phyloP scores from a whole-genome alignment of 2,113 vertebrate species.

The Tichodroma muraria region DNA sequence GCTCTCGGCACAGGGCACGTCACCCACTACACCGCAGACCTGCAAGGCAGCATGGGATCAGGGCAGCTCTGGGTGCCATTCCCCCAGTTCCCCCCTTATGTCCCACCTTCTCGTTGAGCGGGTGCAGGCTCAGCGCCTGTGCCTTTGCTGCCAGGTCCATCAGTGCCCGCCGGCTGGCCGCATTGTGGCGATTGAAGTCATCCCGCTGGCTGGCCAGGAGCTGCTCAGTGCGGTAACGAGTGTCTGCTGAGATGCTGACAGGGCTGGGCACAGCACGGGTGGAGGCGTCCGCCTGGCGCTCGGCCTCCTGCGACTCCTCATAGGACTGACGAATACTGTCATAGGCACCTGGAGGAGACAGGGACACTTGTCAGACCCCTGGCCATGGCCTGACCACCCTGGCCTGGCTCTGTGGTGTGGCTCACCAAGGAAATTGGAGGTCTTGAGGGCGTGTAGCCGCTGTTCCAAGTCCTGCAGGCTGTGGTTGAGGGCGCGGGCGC shows the following conservation, averaged over 20 bases:
- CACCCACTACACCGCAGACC: slow-evolving; percentile 83
- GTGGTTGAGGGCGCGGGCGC: slow-evolving; percentile 82
- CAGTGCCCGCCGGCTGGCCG: slow-evolving; percentile 82
- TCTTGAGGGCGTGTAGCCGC: slow-evolving; percentile 87
- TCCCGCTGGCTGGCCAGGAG: slow-evolving; percentile 77
- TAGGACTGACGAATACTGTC: slow-evolving; percentile 87
- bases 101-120: slow-evolving; percentile 87
- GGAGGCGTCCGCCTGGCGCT: slow-evolving; percentile 76
- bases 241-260: slow-evolving; percentile 77
- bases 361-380: not conserved
- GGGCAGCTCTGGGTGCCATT: accelerated
- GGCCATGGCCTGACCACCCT: accelerated
- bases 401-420: accelerated
- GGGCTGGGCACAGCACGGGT: slow-evolving; percentile 74
- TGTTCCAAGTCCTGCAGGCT: slow-evolving; percentile 80
- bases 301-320: slow-evolving; percentile 78
- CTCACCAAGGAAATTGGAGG: slow-evolving; percentile 93
- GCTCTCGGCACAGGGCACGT: slow-evolving; percentile 83
- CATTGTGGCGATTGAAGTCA: slow-evolving; percentile 83
- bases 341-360: slow-evolving; percentile 78
- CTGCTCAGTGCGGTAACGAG: slow-evolving; percentile 74
- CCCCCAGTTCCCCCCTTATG: accelerated
- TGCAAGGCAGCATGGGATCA: not conserved
- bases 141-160: slow-evolving; percentile 70
- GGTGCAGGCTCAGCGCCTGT: slow-evolving; percentile 75